phyloP scores from a whole-genome alignment of 2,888 invertebrate species.

The Bibio marci region DNA sequence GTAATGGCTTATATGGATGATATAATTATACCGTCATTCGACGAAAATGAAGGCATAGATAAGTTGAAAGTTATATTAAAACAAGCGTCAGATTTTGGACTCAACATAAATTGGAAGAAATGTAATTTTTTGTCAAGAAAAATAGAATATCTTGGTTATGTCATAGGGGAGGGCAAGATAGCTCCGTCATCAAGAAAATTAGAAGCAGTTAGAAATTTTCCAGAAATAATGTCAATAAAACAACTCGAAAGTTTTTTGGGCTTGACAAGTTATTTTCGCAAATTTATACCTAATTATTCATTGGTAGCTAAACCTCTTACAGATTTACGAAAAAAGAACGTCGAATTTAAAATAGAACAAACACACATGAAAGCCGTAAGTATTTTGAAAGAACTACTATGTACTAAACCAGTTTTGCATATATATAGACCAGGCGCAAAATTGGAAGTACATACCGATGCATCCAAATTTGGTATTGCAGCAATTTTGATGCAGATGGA shows the following conservation, averaged over 20 bases:
- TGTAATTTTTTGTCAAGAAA: conserved; percentile 8
- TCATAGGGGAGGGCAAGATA: neutral
- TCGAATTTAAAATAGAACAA: no score
- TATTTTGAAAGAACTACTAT: no score
- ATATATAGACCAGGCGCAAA: no score
- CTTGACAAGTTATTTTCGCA: neutral
- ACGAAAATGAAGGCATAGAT: conserved; percentile 8
- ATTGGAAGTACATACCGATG: no score
- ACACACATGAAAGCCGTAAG: no score
- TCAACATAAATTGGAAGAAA: conserved; percentile 11
- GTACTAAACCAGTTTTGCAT: no score
- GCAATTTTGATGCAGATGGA: no score
- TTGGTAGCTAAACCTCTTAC: no score
- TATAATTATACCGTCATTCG: conserved; percentile 8
- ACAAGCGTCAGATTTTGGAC: conserved; percentile 6
- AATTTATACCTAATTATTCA: no score
- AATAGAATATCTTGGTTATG: conserved; percentile 2
- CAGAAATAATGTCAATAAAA: neutral
- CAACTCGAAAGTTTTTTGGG: neutral
- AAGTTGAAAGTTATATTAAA: conserved; percentile 8
- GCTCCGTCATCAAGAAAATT: neutral
- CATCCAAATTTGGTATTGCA: no score
- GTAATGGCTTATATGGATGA: conserved; percentile 11
- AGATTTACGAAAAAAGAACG: no score
- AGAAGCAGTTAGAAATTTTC: neutral